A percentile compares a stretch with the other conserved stretches of the same genome.
These are phyloP conservation scores for Corythoichthys intestinalis DNA, from an alignment of 2,113 vertebrate genomes.

Conservation along the genomic window DNA sequence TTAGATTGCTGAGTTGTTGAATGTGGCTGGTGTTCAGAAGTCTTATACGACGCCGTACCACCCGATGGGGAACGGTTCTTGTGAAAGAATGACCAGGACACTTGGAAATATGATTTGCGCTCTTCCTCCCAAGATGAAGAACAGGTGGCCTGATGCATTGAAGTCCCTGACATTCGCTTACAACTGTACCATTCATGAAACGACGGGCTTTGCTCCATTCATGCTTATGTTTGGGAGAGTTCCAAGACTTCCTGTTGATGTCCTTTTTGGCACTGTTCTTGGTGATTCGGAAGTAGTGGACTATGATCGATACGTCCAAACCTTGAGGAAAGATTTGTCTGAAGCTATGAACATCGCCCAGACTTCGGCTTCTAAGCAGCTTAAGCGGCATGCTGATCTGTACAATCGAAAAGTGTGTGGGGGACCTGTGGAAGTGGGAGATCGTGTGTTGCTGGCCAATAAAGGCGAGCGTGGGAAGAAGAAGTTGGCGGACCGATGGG, in stretches of 20 bases:
- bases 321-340: too few relatives aligned
- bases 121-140: not conserved
- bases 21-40: conserved; percentile 3
- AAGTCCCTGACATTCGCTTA: not conserved
- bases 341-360: too few relatives aligned
- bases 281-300: conserved; percentile 1
- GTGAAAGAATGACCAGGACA: not conserved
- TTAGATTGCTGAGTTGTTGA: not conserved
- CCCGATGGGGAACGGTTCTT: not conserved
- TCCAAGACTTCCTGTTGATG: not conserved
- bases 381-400: too few relatives aligned
- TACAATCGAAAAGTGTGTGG: too few relatives aligned
- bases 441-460: too few relatives aligned
- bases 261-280: not conserved
- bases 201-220: not conserved
- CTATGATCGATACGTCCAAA: not conserved
- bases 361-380: too few relatives aligned
- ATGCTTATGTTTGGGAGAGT: conserved; percentile 1
- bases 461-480: too few relatives aligned
- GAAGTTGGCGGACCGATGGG: too few relatives aligned
- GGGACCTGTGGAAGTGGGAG: too few relatives aligned
- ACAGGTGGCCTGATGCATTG: not conserved
- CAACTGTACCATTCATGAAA: not conserved
- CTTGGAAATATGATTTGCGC: not conserved
- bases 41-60: too few relatives aligned